A percentile compares a stretch with the other conserved stretches of the same genome.
Conservation (phyloP, 2,113 vertebrate genomes). For the Hydropotes inermis region DNA sequence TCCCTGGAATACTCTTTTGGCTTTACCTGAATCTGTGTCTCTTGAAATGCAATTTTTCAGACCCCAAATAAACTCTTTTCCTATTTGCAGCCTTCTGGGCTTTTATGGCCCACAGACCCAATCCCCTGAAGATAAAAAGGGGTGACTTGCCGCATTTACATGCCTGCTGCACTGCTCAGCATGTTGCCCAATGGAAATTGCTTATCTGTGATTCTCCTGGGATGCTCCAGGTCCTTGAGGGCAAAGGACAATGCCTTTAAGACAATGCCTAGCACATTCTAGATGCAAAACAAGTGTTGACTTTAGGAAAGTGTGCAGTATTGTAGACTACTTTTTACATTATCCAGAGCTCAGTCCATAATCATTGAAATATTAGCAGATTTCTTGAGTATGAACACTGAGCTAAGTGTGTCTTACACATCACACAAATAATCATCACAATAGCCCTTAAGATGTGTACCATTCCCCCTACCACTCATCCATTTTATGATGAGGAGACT, state of each 20-base stretch:
- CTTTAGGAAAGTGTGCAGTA: not conserved
- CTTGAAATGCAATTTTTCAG: not conserved
- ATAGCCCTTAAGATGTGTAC: not conserved
- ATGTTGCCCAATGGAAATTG: accelerated
- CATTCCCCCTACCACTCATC: not conserved
- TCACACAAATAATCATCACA: not conserved
- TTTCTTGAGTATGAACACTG: not conserved
- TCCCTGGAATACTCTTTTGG: not conserved
- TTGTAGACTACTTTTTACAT: not conserved
- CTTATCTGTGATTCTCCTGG: not conserved
- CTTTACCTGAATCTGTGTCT: not conserved
- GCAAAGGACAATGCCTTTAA: not conserved
- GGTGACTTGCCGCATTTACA: accelerated
- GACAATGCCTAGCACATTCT: not conserved
- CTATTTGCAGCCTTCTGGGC: not conserved
- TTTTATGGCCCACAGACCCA: not conserved
- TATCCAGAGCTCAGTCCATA: not conserved
- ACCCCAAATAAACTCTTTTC: not conserved
- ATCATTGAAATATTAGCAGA: not conserved
- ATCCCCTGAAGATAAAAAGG: not conserved
- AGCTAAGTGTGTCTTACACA: accelerated
- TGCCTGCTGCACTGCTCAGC: accelerated
- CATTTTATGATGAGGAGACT: not conserved
- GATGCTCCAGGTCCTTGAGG: not conserved
- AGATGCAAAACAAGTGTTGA: not conserved